Base-by-base conservation (phyloP, 2,888 invertebrate species). In the Proisotoma minuta region DNA sequence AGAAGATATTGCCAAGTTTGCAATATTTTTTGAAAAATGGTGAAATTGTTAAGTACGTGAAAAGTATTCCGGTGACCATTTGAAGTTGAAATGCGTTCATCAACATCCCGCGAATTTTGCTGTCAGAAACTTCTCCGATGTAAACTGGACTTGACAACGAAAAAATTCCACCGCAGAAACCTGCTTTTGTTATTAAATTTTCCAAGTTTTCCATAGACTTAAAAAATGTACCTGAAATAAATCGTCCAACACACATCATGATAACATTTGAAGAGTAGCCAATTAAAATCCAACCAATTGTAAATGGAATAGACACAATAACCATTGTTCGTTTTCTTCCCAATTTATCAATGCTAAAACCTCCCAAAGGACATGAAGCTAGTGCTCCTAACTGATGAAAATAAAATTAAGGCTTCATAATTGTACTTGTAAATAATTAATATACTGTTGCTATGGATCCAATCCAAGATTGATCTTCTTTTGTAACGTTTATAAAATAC, bases 21-120 rank as follows among this genome's bases (percentile, higher is more conserved):
- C n/a, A n/a, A n/a, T n/a, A n/a, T n/a, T n/a, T n/a, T n/a, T n/a
- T n/a, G n/a, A n/a, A n/a, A n/a, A n/a, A n/a, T n/a, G n/a, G n/a
- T n/a, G n/a, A n/a, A n/a, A n/a, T n/a, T n/a, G 10, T n/a, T 15
- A 23, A 39, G 22, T 60, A 70, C 64, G 66, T 61, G 26, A 67
- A 66, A n/a, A 72, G 52, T 20, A 72, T 68, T 28, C 72, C 72
- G 12, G 57, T 48, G 15, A 64, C 65, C 2, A 94, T 81, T 84
- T 90, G 87, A 18, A 96, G 78, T 76, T 95, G 94, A 76, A 92
- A 91, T 75, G 87, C 90, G 49, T 89, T 88, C 2, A 93, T 93
- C 0, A 95, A 79, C 0, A 85, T 84, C 1, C 95, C 96, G 59
- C 95, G 82, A 72, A 91, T 86, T 24, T 86, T 84, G 72, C 86